Evolutionary conservation across 2,888 invertebrate genomes (phyloP).

Genomic region (Lasioglossum morio): DNA sequence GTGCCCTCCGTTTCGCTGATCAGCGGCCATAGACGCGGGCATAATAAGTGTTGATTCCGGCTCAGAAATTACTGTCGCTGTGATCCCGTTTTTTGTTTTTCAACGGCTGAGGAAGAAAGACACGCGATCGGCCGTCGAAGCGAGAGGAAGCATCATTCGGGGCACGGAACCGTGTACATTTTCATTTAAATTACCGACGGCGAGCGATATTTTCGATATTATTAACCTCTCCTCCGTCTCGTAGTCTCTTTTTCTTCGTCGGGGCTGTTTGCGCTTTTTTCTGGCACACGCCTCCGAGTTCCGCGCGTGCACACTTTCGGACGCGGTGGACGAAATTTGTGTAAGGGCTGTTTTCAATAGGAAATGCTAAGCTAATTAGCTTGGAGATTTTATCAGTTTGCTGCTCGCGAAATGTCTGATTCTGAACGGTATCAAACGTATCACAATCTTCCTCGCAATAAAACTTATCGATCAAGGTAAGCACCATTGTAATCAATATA

Average conservation of each 20-base stretch:
- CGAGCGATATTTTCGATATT: constrained; percentile 65
- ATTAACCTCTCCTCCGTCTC: constrained; percentile 45
- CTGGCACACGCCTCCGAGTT: constrained; percentile 17
- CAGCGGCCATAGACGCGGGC: constrained; percentile 35
- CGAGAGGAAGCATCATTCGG: neutral
- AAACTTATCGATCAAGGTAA: neutral
- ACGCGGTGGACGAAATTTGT: neutral
- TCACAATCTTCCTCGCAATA: neutral
- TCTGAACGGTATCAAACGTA: neutral
- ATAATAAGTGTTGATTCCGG: constrained; percentile 59
- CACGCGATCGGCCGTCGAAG: neutral
- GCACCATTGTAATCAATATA: neutral
- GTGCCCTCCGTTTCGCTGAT: constrained; percentile 31
- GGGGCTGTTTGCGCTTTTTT: constrained; percentile 17
- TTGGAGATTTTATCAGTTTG: neutral
- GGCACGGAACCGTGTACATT: constrained; percentile 37
- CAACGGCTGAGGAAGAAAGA: neutral
- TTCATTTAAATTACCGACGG: constrained; percentile 60
- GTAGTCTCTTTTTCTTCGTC: constrained; percentile 12
- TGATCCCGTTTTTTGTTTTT: constrained; percentile 25
- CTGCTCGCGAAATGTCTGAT: neutral
- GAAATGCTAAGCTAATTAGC: neutral
- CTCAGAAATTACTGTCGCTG: constrained; percentile 47
- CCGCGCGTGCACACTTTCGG: constrained; percentile 15
- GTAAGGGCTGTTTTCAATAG: neutral